Percentiles rank a stretch among this genome's conserved stretches.
phyloP scores from a whole-genome alignment of 2,113 vertebrate species.

The Trogon melanurus region DNA sequence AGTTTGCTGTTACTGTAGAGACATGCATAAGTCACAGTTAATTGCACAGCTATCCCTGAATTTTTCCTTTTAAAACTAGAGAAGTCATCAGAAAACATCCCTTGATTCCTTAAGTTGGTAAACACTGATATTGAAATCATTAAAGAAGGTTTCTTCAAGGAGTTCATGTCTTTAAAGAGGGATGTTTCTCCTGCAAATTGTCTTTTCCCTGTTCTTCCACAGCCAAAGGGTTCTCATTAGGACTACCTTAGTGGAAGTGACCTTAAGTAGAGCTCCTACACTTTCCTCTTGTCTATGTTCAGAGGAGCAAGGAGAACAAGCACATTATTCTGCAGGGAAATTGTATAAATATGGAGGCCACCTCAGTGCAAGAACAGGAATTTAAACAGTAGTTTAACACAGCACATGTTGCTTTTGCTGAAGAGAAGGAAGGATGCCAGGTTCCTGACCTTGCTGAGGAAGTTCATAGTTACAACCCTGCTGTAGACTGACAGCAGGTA shows the following conservation, averaged over 20 bases:
- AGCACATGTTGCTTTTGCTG: background rate
- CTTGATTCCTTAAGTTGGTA: conserved; percentile 23
- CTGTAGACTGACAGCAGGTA: background rate
- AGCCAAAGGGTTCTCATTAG: background rate
- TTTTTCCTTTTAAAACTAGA: conserved; percentile 58
- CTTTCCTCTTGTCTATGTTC: conserved; percentile 15
- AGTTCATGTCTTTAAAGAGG: background rate
- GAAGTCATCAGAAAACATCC: conserved; percentile 48
- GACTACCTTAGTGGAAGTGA: conserved; percentile 14
- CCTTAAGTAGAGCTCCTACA: conserved; percentile 1
- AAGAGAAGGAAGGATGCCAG: background rate
- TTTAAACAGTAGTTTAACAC: background rate
- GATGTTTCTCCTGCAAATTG: background rate
- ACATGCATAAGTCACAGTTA: conserved; percentile 9
- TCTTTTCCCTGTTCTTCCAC: background rate
- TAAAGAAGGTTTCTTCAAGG: conserved; percentile 44
- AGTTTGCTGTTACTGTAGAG: conserved; percentile 34
- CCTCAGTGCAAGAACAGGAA: background rate
- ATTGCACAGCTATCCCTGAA: conserved; percentile 34
- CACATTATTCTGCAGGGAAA: background rate
- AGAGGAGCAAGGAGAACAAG: background rate
- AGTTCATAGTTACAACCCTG: background rate
- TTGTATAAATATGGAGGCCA: background rate
- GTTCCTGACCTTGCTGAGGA: background rate
- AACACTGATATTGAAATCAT: conserved; percentile 31